Base-by-base conservation (phyloP, 2,113 vertebrate species). In the Holacanthus passer region DNA sequence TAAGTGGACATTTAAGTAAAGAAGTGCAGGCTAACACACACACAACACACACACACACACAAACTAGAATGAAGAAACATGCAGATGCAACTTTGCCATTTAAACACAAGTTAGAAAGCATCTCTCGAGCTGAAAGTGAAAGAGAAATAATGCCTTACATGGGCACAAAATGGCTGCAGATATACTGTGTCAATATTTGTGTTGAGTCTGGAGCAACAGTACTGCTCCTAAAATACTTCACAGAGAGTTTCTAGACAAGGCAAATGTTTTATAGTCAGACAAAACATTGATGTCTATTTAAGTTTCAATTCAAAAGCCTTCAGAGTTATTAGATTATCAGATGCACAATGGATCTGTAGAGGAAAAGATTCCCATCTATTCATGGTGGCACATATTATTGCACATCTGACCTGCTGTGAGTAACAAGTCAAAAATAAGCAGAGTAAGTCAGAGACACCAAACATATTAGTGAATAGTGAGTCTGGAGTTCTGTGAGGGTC, bases 371-470 rank as follows among this genome's bases (percentile, higher is more conserved):
- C 24, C 37, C 39, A 48, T 14, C 39, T 48, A n/a, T 29, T 11
- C 16, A 52, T 55, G 22, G 19, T 12, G 43, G 32, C 22, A 73
- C 2, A 35, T 32, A 31, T 29, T 1, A 22, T 7, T 32, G 29
- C 20, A 35, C 14, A 22, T 75, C 6, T n/a, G 6, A 59, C 10
- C 19, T 22, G 13, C 65, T 37, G 10, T 31, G 35, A 53, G 24
- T 29, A 10, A 27, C n/a, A 35, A 16, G n/a, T 31, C 2, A 3
- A 31, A 63, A 45, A 58, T 31, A 52, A 55, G 7, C 50, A 13
- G 24, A 32, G 60, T 76, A 31, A 32, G 60, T 76, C 2, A 77
- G 52, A 20, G 24, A 79, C 52, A 56, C 22, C 43, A 77, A n/a
- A 73, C 66, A 0, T 2, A 19, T 73, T 35, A 75, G 80, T 66